Conservation (phyloP, 2,113 vertebrate species). For the Rhinopomastus cyanomelas region DNA sequence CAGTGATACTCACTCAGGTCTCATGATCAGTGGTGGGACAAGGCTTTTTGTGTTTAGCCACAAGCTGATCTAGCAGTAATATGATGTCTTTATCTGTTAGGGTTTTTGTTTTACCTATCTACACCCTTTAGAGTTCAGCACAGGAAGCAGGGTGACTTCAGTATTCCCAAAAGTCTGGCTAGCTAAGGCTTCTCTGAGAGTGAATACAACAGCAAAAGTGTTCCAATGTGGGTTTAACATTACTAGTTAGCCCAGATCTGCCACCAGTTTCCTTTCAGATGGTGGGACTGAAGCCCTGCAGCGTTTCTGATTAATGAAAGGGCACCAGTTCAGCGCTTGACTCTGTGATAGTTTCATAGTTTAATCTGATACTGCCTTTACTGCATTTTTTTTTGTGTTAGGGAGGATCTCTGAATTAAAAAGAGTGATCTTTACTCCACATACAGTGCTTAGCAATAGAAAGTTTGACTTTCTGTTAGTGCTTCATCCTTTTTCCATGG, state of each 20-base stretch:
- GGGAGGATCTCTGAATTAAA: accelerated
- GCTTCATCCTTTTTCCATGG: neutral
- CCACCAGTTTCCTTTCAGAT: accelerated
- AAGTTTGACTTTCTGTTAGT: neutral
- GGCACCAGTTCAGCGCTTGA: neutral
- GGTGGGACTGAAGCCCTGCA: neutral
- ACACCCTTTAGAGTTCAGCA: neutral
- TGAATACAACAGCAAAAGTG: neutral
- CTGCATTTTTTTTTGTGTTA: neutral
- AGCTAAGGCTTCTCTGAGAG: neutral
- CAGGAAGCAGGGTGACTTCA: neutral
- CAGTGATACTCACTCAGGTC: neutral
- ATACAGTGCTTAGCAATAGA: neutral
- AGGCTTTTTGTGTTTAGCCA: neutral
- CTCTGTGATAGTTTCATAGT: neutral
- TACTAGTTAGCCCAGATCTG: neutral
- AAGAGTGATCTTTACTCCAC: neutral
- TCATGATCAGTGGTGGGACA: neutral
- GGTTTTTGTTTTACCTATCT: neutral
- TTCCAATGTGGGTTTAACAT: neutral
- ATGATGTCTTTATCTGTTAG: neutral
- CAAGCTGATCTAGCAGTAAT: neutral
- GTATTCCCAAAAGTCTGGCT: neutral
- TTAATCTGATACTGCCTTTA: neutral
- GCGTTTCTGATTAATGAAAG: neutral